Conservation (phyloP, 1,140 invertebrate species). For the Bombus breviceps region DNA sequence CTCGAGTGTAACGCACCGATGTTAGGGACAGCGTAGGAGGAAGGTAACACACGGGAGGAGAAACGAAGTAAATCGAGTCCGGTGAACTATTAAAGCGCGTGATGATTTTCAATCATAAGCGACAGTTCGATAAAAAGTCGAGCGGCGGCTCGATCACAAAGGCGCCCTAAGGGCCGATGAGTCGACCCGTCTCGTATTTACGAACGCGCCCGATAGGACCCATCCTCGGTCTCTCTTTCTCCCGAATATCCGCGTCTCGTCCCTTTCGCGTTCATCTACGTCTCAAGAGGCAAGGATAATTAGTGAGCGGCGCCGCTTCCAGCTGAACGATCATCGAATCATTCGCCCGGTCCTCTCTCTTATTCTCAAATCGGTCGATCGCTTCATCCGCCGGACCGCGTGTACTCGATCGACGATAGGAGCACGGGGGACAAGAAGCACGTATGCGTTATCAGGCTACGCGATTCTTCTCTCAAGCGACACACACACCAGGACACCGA, state of each 20-base stretch:
- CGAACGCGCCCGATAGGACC: slow-evolving; percentile 71
- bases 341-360: slow-evolving; percentile 55
- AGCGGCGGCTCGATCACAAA: slow-evolving; percentile 79
- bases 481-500: neutral
- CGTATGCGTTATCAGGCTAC: neutral
- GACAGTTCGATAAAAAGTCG: slow-evolving; percentile 81
- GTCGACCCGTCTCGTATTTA: slow-evolving; percentile 80
- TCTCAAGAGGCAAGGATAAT: slow-evolving; percentile 73
- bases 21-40: too few relatives aligned
- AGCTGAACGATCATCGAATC: slow-evolving; percentile 66
- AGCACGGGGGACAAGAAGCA: neutral
- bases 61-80: slow-evolving; percentile 69
- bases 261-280: slow-evolving; percentile 57
- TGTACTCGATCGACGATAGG: neutral
- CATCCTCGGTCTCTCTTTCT: slow-evolving; percentile 20
- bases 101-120: slow-evolving; percentile 81
- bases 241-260: slow-evolving; percentile 40
- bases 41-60: neutral
- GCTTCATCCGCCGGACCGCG: neutral
- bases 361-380: slow-evolving; percentile 41
- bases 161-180: slow-evolving; percentile 77
- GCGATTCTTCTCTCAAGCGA: too few relatives aligned
- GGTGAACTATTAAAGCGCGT: slow-evolving; percentile 76
- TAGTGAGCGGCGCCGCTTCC: slow-evolving; percentile 76
- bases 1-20: too few relatives aligned